A percentile compares a stretch with the other conserved stretches of the same genome.
These are phyloP conservation scores for Ardeotis arabs DNA, from an alignment of 2,113 vertebrate genomes.

Conservation along the genomic window DNA sequence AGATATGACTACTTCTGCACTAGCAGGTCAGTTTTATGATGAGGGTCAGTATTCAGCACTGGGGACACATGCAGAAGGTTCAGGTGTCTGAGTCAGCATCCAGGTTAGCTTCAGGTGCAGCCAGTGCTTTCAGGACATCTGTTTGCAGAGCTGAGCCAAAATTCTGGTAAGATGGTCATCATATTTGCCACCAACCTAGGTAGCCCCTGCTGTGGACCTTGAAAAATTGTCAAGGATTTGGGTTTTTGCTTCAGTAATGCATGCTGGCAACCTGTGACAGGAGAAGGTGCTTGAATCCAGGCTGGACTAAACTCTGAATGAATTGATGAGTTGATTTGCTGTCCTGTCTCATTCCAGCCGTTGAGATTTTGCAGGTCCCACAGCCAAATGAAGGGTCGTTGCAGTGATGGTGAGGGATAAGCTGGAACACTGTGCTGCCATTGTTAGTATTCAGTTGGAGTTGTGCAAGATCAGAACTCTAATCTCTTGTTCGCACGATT, in stretches of 20 bases:
- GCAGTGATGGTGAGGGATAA: background rate
- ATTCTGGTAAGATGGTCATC: background rate
- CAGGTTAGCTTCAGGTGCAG: background rate
- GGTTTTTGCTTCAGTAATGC: background rate
- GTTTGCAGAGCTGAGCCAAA: background rate
- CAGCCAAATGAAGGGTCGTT: background rate
- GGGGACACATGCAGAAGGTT: background rate
- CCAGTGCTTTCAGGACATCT: background rate
- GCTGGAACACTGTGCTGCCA: background rate
- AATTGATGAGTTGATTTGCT: background rate
- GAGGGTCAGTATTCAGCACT: background rate
- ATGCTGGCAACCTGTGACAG: background rate
- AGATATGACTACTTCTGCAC: background rate
- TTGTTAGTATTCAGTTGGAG: background rate
- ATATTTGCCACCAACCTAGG: background rate
- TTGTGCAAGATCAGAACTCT: background rate
- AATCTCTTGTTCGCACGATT: background rate
- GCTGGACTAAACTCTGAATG: background rate
- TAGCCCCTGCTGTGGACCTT: background rate
- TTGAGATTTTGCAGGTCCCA: constrained; percentile 9
- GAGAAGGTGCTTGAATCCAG: background rate
- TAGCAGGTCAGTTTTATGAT: background rate
- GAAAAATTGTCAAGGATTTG: background rate
- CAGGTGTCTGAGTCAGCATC: background rate
- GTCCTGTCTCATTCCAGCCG: background rate